Evolutionary conservation across 2,888 invertebrate species (phyloP), one percentile per base, ranked within the genome.

Genomic region (Archips xylosteana): DNA sequence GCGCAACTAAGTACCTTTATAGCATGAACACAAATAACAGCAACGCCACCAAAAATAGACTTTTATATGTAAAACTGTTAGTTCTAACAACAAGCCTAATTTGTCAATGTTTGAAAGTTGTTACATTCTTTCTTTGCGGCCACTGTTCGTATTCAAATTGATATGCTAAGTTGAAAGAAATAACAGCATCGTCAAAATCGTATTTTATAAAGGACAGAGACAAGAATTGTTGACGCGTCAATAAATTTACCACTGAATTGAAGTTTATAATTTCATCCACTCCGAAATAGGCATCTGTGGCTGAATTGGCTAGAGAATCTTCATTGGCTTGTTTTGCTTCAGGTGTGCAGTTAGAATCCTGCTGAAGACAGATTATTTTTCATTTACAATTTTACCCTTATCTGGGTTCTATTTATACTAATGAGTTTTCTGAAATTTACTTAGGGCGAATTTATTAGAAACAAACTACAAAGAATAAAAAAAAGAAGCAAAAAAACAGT

Each of bases 241-340:
- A n/a, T 54, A 54, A 15, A 54, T 54, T 54, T 54, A 54, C 51
- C 51, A 15, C 51, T 13, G 36, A 32, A 51, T 51, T 34, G 32
- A 32, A 47, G 23, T 39, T 47, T 63, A 32, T 47, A 45, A 45
- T 45, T 45, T 15, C 15, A 63, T 23, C 42, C 45, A 6, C 34
- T 45, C 39, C 60, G 9, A 34, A 60, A 60, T 60, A 60, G 36
- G 15, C 15, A 12, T 60, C 60, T 60, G 60, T 60, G 60, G 60
- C 34, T 10, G 34, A n/a, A 60, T 60, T 36, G 36, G 36, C 5
- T 36, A 36, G 34, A 61, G 23, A 36, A 54, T 13, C 34, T 15
- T 54, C n/a, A 42, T 51, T 51, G 13, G 47, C 34, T 60, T 13
- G 36, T 39, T 10, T 60, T n/a, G 60, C 36, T 54, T 54, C 15